Evolutionary conservation across 1,140 invertebrate species (phyloP).

Genomic region (Rhyacophila brunnea): DNA sequence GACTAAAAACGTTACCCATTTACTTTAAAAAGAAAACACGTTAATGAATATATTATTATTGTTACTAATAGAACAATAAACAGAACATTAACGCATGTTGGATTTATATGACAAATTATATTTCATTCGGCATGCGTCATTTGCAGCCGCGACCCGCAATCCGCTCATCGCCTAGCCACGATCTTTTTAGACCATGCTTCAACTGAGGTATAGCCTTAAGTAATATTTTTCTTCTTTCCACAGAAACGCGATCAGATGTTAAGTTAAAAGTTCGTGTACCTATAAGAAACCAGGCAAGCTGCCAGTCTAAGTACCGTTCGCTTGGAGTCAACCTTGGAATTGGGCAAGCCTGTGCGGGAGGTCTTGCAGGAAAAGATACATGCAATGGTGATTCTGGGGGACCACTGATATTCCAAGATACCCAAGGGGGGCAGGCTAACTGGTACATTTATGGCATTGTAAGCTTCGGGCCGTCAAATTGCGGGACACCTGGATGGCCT

Average conservation of each 20-base stretch:
- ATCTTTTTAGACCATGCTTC: background rate
- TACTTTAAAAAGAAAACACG: no score
- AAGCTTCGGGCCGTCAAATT: constrained; percentile 64
- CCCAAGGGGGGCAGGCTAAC: constrained; percentile 45
- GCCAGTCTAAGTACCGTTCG: background rate
- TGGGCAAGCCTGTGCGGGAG: constrained; percentile 64
- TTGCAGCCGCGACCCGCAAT: no score
- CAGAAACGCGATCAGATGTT: constrained; percentile 42
- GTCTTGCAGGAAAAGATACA: constrained; percentile 60
- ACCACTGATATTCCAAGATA: constrained; percentile 59
- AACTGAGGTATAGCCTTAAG: background rate
- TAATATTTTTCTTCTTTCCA: constrained; percentile 35
- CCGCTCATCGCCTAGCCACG: background rate
- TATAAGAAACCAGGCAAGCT: background rate
- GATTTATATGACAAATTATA: no score
- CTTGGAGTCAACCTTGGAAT: background rate
- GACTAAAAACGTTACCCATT: no score
- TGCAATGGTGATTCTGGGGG: constrained; percentile 69
- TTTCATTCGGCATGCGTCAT: no score
- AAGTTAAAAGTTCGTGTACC: background rate
- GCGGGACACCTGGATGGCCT: constrained; percentile 57
- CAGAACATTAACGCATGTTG: no score
- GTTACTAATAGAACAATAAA: no score
- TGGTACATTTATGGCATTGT: constrained; percentile 58
- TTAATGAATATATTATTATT: no score